phyloP scores from a whole-genome alignment of 2,113 vertebrate genomes.

The Callionymus lyra region DNA sequence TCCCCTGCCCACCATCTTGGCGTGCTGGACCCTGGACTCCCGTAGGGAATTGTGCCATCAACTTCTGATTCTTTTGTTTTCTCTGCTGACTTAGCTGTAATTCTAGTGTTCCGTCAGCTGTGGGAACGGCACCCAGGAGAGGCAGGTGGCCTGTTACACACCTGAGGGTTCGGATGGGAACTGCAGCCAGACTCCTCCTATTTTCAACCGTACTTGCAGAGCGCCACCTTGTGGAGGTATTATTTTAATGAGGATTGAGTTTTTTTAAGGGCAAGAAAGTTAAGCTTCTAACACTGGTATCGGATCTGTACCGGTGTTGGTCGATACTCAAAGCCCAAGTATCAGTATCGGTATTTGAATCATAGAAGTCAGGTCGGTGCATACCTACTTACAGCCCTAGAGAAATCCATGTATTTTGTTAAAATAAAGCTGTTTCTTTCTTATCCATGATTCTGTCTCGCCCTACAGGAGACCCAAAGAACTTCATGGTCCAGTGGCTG shows the following conservation, averaged over 20 bases:
- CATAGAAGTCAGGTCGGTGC: too few species aligned
- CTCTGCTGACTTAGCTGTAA: not conserved
- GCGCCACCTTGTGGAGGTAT: slow-evolving; percentile 64
- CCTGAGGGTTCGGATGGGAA: slow-evolving; percentile 63
- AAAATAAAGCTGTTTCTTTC: too few species aligned
- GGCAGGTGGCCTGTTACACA: slow-evolving; percentile 79
- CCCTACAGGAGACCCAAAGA: slow-evolving; percentile 72
- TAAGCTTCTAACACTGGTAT: too few species aligned
- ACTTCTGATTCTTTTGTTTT: too few species aligned
- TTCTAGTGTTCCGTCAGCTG: slow-evolving; percentile 85
- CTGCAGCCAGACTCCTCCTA: slow-evolving; percentile 72
- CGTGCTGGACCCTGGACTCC: slow-evolving; percentile 81
- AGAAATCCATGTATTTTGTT: too few species aligned
- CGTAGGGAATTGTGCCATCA: slow-evolving; percentile 46
- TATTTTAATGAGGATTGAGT: not conserved
- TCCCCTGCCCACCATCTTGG: slow-evolving; percentile 82
- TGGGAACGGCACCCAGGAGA: slow-evolving; percentile 85
- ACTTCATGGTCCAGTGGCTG: slow-evolving; percentile 86
- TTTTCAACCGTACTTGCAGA: slow-evolving; percentile 67
- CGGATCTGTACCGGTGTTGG: too few species aligned
- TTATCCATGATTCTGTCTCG: slow-evolving; percentile 14
- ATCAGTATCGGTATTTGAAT: too few species aligned
- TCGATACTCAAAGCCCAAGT: too few species aligned
- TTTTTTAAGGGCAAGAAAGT: too few species aligned
- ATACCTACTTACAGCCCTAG: too few species aligned